Base-by-base conservation (phyloP, 2,888 invertebrate species). In the Dichetophora obliterata region DNA sequence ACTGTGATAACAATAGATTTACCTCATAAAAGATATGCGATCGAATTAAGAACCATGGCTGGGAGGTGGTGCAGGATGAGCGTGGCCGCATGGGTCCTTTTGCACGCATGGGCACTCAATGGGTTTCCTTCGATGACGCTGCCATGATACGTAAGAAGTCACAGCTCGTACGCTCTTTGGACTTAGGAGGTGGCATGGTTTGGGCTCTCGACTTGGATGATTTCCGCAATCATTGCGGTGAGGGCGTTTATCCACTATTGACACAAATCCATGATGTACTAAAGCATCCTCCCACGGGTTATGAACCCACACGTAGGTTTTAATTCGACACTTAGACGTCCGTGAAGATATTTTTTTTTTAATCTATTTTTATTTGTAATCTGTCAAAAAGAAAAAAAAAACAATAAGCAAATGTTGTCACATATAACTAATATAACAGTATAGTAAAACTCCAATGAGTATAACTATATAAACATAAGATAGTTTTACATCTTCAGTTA, bases 121-220 rank as follows among this genome's bases (percentile, higher is more conserved):
- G 97, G 97, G 96, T 97, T 24, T 95, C 96, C 2, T 98, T 92
- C 84, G 97, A 98, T 86, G 96, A 97, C 85, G 91, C 91, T 9
- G 93, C 93, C 48, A 96, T 94, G 89, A 93, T 97, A 61, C 91
- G 92, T 79, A 92, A 91, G 80, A 97, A 97, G 90, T 94, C 95
- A 0, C 92, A 95, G 83, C 94, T 93, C 83, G 93, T 96, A 50
- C 92, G 95, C 79, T 91, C 93, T 16, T 91, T 95, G 88, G 92
- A 93, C 79, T 91, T 97, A 22, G 96, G 94, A 16, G 96, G 96
- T 77, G 96, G 95, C 22, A 96, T 96, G 96, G 92, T 96, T 61
- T 96, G 96, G 96, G 96, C 96, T 0, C 90, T 96, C 50, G 96
- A 96, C 90, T 91, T 96, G 81, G 96, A 97, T 82, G 96, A 97